phyloP scores from a whole-genome alignment of 1,140 invertebrate species.

The Zaprionus kolodkinae region DNA sequence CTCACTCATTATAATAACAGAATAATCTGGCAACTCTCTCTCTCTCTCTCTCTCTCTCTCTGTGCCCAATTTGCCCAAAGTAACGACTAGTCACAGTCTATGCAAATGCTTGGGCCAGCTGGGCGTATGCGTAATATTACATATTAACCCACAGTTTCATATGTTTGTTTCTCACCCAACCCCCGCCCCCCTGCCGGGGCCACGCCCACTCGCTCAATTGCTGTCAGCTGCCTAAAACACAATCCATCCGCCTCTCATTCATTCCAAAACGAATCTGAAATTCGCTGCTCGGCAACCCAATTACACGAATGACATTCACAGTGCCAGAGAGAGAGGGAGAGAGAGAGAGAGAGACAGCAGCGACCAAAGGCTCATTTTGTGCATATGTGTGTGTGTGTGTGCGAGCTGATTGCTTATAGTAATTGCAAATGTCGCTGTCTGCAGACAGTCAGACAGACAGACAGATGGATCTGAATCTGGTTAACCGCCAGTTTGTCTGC shows the following conservation, averaged over 20 bases:
- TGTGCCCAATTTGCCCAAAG: background rate
- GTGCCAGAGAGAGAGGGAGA: slow-evolving; percentile 14
- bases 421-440: slow-evolving; percentile 44
- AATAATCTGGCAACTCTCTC: background rate
- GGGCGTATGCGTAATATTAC: slow-evolving; percentile 38
- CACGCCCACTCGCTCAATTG: background rate
- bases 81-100: slow-evolving; percentile 19
- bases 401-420: slow-evolving; percentile 28
- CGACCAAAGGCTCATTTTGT: slow-evolving; percentile 15
- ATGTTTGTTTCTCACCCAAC: background rate
- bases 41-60: background rate
- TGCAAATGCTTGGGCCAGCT: slow-evolving; percentile 21
- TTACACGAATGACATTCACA: slow-evolving; percentile 75
- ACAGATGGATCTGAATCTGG: slow-evolving; percentile 4
- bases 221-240: slow-evolving; percentile 25
- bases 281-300: slow-evolving; percentile 63
- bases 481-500: slow-evolving; percentile 31
- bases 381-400: slow-evolving; percentile 12
- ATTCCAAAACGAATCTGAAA: slow-evolving; percentile 33
- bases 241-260: slow-evolving; percentile 20
- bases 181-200: no score
- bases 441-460: background rate
- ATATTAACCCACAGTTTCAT: slow-evolving; percentile 7
- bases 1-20: background rate
- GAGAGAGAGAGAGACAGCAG: background rate